Evolutionary conservation across 2,797 vertebrate species (phyloP).

Genomic region (Spatula versicolor): DNA sequence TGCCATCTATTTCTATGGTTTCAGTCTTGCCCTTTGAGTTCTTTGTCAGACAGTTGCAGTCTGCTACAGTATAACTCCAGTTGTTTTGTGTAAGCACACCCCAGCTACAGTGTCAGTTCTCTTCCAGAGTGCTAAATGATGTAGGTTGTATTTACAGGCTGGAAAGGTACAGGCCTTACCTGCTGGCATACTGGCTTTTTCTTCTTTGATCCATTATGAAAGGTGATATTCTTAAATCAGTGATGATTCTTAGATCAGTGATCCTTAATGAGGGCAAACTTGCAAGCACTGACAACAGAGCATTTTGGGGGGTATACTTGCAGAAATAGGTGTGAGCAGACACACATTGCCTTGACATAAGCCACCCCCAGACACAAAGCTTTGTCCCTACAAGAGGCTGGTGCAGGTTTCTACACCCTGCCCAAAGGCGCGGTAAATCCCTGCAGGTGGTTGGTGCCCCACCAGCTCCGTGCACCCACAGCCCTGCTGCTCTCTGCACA

Average conservation of each 20-base stretch:
- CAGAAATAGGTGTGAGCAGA: background rate
- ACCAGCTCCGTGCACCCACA: background rate
- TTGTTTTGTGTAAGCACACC: background rate
- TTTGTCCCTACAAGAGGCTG: background rate
- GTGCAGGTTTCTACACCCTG: background rate
- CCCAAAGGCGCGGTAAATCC: background rate
- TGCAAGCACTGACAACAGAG: background rate
- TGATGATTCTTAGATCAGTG: background rate
- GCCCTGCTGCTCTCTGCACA: background rate
- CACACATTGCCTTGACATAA: background rate
- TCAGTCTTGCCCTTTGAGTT: constrained; percentile 13
- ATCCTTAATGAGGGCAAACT: background rate
- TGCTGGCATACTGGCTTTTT: background rate
- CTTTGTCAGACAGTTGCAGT: constrained; percentile 1
- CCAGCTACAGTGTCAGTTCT: background rate
- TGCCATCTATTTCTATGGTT: background rate
- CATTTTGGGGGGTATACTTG: background rate
- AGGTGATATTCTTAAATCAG: background rate
- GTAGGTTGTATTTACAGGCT: constrained; percentile 1
- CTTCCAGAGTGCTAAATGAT: background rate
- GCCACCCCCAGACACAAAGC: background rate
- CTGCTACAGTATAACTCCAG: background rate
- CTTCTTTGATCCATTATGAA: background rate
- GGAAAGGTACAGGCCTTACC: background rate
- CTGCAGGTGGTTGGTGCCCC: background rate